Conservation (phyloP, 2,797 vertebrate genomes). For the Falco peregrinus region DNA sequence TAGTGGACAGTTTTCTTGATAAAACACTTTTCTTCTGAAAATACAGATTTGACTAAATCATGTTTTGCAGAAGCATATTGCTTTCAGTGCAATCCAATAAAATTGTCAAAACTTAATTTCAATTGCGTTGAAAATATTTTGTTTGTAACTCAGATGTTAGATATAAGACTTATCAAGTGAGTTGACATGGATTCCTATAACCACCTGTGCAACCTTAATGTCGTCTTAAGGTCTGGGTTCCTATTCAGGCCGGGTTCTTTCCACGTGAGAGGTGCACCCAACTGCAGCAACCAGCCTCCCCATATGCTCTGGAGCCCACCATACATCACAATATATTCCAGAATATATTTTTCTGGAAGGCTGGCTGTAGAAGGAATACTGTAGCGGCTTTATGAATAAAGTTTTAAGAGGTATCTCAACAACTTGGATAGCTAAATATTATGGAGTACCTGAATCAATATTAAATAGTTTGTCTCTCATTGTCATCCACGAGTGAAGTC, state of each 20-base stretch:
- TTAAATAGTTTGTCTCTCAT: background rate
- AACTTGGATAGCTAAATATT: background rate
- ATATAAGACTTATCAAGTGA: background rate
- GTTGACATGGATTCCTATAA: background rate
- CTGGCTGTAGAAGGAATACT: background rate
- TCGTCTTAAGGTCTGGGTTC: background rate
- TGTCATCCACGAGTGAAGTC: background rate
- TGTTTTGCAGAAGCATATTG: background rate
- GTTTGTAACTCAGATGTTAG: background rate
- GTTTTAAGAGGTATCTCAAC: background rate
- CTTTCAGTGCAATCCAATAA: background rate
- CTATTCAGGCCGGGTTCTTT: background rate
- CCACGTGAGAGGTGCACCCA: background rate
- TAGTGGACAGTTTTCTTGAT: background rate
- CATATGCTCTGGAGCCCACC: background rate
- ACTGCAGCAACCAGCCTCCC: background rate
- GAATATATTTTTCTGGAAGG: background rate
- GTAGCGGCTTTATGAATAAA: background rate
- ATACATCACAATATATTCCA: background rate
- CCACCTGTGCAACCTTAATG: background rate
- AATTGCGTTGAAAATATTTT: background rate
- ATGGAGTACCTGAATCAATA: background rate
- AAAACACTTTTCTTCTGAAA: background rate
- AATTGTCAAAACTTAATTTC: background rate
- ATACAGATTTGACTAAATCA: background rate